These are phyloP conservation scores for Pseudomyrmex gracilis DNA, from an alignment of 1,140 invertebrate genomes.

Conservation along the genomic window DNA sequence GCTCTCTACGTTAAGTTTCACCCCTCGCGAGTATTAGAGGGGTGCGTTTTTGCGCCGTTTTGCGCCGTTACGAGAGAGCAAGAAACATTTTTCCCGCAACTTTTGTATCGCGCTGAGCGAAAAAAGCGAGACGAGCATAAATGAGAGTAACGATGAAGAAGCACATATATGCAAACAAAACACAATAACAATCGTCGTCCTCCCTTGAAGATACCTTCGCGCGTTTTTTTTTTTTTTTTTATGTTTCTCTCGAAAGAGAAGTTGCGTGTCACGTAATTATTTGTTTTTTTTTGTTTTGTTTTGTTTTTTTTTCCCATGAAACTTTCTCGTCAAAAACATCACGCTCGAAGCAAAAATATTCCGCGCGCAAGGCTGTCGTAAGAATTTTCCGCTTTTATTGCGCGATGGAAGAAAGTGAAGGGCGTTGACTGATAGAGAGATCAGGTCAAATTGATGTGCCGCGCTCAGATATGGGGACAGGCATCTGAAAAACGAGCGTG, in stretches of 20 bases:
- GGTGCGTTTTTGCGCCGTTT: slow-evolving; percentile 57
- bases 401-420: slow-evolving; percentile 46
- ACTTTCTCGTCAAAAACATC: background rate
- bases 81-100: slow-evolving; percentile 64
- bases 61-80: background rate
- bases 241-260: no score
- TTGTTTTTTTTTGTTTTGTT: no score
- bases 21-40: slow-evolving; percentile 14
- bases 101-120: slow-evolving; percentile 59
- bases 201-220: no score
- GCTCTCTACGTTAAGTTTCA: slow-evolving; percentile 52
- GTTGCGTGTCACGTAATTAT: no score
- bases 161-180: background rate
- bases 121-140: slow-evolving; percentile 60
- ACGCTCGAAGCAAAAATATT: slow-evolving; percentile 9
- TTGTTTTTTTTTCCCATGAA: background rate
- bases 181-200: no score
- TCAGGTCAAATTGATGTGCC: slow-evolving; percentile 70
- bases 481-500: slow-evolving; percentile 69
- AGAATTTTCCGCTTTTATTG: slow-evolving; percentile 47
- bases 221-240: no score
- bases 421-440: slow-evolving; percentile 73
- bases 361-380: slow-evolving; percentile 4
- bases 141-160: background rate
- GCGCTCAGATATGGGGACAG: slow-evolving; percentile 57